These are phyloP conservation scores for Drosophila atripex DNA, from an alignment of 2,888 invertebrate genomes.

Conservation along the genomic window DNA sequence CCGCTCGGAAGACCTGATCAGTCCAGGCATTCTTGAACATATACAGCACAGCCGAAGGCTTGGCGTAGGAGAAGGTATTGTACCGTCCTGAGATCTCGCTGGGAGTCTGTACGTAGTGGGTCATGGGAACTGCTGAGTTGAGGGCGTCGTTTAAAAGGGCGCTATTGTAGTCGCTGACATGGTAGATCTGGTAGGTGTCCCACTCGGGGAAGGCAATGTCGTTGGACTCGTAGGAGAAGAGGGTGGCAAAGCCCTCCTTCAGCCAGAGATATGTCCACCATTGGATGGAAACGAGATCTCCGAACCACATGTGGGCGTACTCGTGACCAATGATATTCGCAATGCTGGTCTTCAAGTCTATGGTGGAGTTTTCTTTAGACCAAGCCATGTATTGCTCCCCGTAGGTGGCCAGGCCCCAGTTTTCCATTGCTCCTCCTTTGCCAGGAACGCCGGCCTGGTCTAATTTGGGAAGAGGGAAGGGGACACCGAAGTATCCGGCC, in stretches of 20 bases:
- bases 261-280: slow-evolving; percentile 91
- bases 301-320: slow-evolving; percentile 91
- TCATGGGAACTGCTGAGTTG: slow-evolving; percentile 85
- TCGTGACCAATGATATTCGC: slow-evolving; percentile 86
- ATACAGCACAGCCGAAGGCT: slow-evolving; percentile 83
- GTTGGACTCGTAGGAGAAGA: slow-evolving; percentile 78
- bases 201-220: slow-evolving; percentile 85
- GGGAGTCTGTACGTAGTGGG: slow-evolving; percentile 91
- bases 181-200: slow-evolving; percentile 89
- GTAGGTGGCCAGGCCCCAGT: slow-evolving; percentile 93
- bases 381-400: slow-evolving; percentile 81
- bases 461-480: slow-evolving; percentile 91
- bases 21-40: slow-evolving; percentile 74
- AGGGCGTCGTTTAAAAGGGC: slow-evolving; percentile 64
- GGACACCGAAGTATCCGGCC: slow-evolving; percentile 89
- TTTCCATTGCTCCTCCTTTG: slow-evolving; percentile 93
- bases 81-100: slow-evolving; percentile 92
- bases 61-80: slow-evolving; percentile 93
- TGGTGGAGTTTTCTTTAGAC: slow-evolving; percentile 68
- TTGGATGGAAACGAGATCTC: slow-evolving; percentile 88
- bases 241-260: slow-evolving; percentile 87
- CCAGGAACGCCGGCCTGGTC: slow-evolving; percentile 95
- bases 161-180: slow-evolving; percentile 87
- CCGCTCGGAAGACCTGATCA: slow-evolving; percentile 60
- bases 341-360: slow-evolving; percentile 81